phyloP scores from a whole-genome alignment of 2,888 invertebrate genomes.

The Sinotaia quadrata region DNA sequence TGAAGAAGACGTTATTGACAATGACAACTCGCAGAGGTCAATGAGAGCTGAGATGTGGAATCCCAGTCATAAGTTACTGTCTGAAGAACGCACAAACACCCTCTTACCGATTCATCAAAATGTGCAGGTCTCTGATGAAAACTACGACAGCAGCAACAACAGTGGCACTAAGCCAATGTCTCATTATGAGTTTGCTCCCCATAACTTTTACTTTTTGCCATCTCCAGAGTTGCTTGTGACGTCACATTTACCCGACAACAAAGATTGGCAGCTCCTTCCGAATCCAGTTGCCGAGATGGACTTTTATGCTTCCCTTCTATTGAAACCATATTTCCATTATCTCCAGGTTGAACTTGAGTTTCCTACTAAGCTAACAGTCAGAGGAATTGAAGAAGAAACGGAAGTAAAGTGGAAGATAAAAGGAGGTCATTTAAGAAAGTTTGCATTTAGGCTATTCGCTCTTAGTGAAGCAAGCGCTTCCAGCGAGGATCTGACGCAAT shows the following conservation, averaged over 20 bases:
- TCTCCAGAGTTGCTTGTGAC: constrained; percentile 56
- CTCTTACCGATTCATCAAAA: background rate
- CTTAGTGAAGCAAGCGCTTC: background rate
- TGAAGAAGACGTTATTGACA: background rate
- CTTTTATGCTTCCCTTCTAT: constrained; percentile 45
- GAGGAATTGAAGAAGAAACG: constrained; percentile 36
- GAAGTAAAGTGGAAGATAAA: constrained; percentile 17
- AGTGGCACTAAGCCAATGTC: background rate
- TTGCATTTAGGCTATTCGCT: constrained; percentile 19
- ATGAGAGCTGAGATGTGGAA: background rate
- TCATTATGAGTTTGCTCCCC: constrained; percentile 15
- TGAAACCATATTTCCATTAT: constrained; percentile 47
- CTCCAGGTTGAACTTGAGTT: constrained; percentile 5
- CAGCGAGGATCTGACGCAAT: constrained; percentile 18
- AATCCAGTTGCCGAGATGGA: constrained; percentile 49
- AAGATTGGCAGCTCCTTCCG: constrained; percentile 56
- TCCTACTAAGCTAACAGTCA: constrained; percentile 5
- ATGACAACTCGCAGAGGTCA: background rate
- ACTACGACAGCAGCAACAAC: background rate
- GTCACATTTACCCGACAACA: constrained; percentile 55
- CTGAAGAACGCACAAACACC: background rate
- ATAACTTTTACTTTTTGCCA: constrained; percentile 56
- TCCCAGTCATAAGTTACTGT: too few species aligned
- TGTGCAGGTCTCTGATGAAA: background rate
- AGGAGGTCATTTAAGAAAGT: constrained; percentile 1